A percentile compares a stretch with the other conserved stretches of the same genome.
Evolutionary conservation across 1,140 invertebrate species (phyloP).

Genomic region (Drosophila quadrilineata): DNA sequence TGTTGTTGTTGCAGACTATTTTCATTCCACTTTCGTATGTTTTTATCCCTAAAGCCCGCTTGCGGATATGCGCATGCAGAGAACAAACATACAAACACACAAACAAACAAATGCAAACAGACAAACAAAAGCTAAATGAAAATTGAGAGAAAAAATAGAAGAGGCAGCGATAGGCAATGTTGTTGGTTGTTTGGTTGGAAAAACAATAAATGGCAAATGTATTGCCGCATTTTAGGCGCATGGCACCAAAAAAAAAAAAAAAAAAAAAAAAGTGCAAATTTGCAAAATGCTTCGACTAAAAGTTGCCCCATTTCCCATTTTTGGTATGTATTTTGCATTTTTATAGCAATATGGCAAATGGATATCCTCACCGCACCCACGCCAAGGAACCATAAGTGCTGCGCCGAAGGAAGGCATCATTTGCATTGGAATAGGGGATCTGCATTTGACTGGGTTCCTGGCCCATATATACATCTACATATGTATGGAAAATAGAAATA

Average conservation of each 20-base stretch:
- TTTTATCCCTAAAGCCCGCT: constrained; percentile 77
- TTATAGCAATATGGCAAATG: constrained; percentile 75
- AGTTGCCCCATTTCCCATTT: constrained; percentile 1
- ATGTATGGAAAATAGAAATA: constrained; percentile 42
- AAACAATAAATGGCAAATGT: constrained; percentile 79
- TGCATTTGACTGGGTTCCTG: constrained; percentile 43
- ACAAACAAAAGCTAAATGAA: constrained; percentile 10
- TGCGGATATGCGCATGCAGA: constrained; percentile 67
- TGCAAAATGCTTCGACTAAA: constrained; percentile 53
- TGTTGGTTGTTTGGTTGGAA: constrained; percentile 53
- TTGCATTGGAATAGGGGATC: constrained; percentile 42
- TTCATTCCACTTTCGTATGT: constrained; percentile 72
- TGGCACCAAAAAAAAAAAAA: constrained; percentile 7
- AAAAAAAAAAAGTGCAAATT: constrained; percentile 72
- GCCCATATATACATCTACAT: too few relatives aligned
- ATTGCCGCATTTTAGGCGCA: constrained; percentile 74
- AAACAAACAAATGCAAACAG: constrained; percentile 19
- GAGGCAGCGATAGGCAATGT: constrained; percentile 42
- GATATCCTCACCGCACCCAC: constrained; percentile 50
- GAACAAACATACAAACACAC: too few relatives aligned
- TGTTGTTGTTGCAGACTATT: constrained; percentile 56
- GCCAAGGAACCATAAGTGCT: constrained; percentile 70
- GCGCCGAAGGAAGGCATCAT: constrained; percentile 70
- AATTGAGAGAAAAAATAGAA: neutral
- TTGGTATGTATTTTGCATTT: constrained; percentile 53